phyloP scores from a whole-genome alignment of 2,797 vertebrate species.

The Harpagifer antarcticus region DNA sequence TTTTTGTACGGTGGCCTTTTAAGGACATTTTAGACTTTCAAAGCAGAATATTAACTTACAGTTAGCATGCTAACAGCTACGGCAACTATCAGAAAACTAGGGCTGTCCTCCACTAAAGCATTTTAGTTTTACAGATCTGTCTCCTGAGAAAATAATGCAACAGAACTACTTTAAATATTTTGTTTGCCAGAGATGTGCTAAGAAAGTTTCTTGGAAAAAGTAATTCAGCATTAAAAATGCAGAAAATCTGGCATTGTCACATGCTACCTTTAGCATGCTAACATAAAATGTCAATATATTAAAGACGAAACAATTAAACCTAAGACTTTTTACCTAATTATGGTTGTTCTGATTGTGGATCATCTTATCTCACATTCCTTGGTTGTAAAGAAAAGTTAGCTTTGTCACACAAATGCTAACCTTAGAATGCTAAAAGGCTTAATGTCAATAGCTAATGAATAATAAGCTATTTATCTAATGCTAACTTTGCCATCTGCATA shows the following conservation, averaged over 20 bases:
- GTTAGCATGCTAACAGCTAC: not conserved
- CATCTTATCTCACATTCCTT: not conserved
- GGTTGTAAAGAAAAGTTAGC: not conserved
- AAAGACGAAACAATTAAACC: not conserved
- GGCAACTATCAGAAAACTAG: not conserved
- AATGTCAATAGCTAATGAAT: not conserved
- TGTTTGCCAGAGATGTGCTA: too few species aligned
- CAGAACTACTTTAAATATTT: too few species aligned
- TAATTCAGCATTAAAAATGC: too few species aligned
- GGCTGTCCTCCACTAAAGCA: too few species aligned
- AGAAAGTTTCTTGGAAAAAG: too few species aligned
- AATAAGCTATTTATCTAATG: not conserved
- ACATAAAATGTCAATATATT: not conserved
- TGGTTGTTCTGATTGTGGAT: not conserved
- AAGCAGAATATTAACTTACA: not conserved
- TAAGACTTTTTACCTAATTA: not conserved
- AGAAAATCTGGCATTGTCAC: not conserved
- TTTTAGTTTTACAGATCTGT: too few species aligned
- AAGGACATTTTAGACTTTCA: not conserved
- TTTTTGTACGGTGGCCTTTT: constrained; percentile 3
- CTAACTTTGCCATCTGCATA: not conserved
- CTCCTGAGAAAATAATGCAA: too few species aligned
- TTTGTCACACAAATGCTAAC: not conserved
- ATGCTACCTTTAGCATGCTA: not conserved
- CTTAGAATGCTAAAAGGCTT: not conserved